Percentiles rank a stretch among this genome's conserved stretches.
phyloP scores from a whole-genome alignment of 2,113 vertebrate species.

The Chionomys nivalis region DNA sequence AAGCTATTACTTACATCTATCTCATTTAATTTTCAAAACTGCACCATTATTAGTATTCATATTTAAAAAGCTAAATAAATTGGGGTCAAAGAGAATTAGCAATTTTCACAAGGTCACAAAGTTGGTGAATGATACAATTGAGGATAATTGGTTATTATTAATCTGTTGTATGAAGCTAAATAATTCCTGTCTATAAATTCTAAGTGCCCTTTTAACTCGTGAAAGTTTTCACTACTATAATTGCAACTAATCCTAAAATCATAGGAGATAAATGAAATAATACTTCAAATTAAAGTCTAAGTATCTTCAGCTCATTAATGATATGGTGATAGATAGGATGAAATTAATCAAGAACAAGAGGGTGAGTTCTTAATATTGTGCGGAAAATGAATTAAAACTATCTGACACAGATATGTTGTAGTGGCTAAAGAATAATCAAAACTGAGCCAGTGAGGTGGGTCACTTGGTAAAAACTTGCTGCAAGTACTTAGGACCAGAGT shows the following conservation, averaged over 20 bases:
- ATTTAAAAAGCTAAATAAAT: conserved; percentile 44
- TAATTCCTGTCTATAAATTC: conserved; percentile 3
- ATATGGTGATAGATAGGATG: background rate
- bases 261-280: conserved; percentile 34
- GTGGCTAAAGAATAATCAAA: conserved; percentile 44
- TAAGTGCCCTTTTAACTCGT: conserved; percentile 7
- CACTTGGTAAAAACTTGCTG: background rate
- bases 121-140: too few relatives aligned
- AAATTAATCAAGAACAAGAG: conserved; percentile 18
- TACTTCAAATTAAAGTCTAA: conserved; percentile 30
- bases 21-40: background rate
- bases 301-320: conserved; percentile 36
- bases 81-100: background rate
- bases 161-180: background rate
- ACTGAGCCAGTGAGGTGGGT: too few relatives aligned
- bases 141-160: conserved; percentile 9
- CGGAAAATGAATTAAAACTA: conserved; percentile 39
- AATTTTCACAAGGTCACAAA: background rate
- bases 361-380: background rate
- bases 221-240: conserved; percentile 3
- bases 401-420: background rate
- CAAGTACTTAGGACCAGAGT: background rate
- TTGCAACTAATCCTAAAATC: conserved; percentile 33
- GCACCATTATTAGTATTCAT: conserved; percentile 18
- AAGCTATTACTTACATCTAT: background rate